These are phyloP conservation scores for Drosophila peninsularis DNA, from an alignment of 2,888 invertebrate genomes.

Conservation along the genomic window DNA sequence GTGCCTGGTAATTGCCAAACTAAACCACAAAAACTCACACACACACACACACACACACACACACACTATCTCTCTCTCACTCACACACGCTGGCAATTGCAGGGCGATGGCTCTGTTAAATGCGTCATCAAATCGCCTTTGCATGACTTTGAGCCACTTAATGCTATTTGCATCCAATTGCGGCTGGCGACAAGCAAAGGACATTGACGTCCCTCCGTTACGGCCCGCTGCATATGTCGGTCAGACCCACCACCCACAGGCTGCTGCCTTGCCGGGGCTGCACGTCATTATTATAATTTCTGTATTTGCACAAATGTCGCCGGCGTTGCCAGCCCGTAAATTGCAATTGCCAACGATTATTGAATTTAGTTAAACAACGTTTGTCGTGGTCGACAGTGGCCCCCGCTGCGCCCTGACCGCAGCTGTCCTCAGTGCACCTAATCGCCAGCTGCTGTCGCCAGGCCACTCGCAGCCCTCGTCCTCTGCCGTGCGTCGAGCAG, in stretches of 20 bases:
- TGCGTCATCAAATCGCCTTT: constrained; percentile 77
- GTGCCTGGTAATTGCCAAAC: constrained; percentile 63
- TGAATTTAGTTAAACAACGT: constrained; percentile 81
- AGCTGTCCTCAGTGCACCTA: constrained; percentile 46
- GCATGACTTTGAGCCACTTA: constrained; percentile 79
- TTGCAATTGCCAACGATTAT: constrained; percentile 81
- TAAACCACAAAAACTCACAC: constrained; percentile 65
- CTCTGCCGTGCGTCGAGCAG: constrained; percentile 4
- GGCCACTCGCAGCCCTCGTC: constrained; percentile 20
- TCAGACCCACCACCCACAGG: constrained; percentile 22
- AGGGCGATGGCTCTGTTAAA: constrained; percentile 30
- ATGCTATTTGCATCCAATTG: constrained; percentile 79
- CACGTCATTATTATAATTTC: constrained; percentile 81
- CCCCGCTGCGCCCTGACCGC: not conserved
- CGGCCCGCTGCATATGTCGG: constrained; percentile 55
- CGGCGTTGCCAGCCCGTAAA: constrained; percentile 63
- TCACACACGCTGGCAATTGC: not conserved
- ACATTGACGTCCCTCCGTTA: constrained; percentile 51
- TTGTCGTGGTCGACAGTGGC: constrained; percentile 62
- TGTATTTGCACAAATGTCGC: constrained; percentile 78
- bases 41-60: not conserved
- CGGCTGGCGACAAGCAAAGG: constrained; percentile 53
- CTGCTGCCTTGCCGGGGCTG: constrained; percentile 44
- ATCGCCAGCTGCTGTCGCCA: constrained; percentile 65
- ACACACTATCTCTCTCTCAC: too few species aligned